Evolutionary conservation across 2,888 invertebrate species (phyloP).

Genomic region (Lasioglossum marginatum): DNA sequence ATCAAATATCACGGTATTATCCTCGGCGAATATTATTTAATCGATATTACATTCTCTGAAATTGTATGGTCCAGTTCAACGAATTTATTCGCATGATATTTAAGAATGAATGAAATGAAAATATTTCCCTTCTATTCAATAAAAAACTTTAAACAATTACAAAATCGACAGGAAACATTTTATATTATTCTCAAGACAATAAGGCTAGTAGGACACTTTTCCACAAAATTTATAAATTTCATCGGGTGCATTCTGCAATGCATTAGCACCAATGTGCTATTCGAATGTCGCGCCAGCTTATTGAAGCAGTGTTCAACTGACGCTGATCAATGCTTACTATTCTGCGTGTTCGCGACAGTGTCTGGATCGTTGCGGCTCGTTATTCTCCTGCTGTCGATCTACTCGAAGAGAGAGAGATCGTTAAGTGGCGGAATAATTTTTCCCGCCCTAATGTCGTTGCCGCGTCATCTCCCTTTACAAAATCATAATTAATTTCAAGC

Average conservation of each 20-base stretch:
- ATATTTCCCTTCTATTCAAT: background rate
- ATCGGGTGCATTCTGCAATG: background rate
- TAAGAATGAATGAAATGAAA: background rate
- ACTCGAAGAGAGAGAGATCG: constrained; percentile 21
- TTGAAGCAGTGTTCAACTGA: constrained; percentile 25
- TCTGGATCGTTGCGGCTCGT: constrained; percentile 35
- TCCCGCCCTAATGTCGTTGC: constrained; percentile 53
- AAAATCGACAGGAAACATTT: background rate
- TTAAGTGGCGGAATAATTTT: constrained; percentile 67
- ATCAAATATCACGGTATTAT: background rate
- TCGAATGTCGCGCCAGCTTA: background rate
- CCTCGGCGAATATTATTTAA: background rate
- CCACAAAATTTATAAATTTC: background rate
- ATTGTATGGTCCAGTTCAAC: background rate
- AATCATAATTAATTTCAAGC: constrained; percentile 72
- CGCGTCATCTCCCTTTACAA: constrained; percentile 59
- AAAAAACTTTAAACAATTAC: background rate
- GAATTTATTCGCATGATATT: background rate
- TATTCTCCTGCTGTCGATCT: constrained; percentile 55
- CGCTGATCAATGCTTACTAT: constrained; percentile 36
- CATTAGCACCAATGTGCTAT: too few relatives aligned
- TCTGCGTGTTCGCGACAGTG: constrained; percentile 11
- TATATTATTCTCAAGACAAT: background rate
- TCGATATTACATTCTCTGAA: background rate
- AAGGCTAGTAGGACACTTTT: background rate